These are phyloP conservation scores for Eupithecia vulgata DNA, from an alignment of 2,888 invertebrate species.

Conservation along the genomic window DNA sequence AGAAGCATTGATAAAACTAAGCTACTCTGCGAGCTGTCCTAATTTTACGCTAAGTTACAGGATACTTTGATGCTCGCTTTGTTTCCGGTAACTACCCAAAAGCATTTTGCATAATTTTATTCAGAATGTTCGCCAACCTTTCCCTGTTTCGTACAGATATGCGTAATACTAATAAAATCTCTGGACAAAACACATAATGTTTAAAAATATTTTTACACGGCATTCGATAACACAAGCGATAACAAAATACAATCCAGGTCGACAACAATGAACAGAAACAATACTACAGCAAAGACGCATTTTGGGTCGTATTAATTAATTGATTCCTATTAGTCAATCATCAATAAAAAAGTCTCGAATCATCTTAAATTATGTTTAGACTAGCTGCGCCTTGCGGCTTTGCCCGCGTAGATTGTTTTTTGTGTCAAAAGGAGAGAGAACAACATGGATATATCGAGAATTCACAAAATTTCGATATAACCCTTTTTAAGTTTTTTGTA, in stretches of 20 bases:
- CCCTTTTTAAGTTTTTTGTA: too few species aligned
- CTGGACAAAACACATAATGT: constrained; percentile 11
- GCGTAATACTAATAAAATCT: constrained; percentile 18
- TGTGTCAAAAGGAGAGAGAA: too few species aligned
- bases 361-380: not conserved
- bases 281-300: not conserved
- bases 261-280: not conserved
- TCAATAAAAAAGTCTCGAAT: not conserved
- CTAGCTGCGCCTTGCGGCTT: too few species aligned
- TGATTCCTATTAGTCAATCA: not conserved
- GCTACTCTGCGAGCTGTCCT: constrained; percentile 5
- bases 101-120: constrained; percentile 29
- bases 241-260: not conserved
- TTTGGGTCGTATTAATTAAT: not conserved
- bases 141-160: constrained; percentile 24
- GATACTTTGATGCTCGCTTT: constrained; percentile 26
- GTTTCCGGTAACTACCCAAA: constrained; percentile 28
- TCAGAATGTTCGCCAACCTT: constrained; percentile 23
- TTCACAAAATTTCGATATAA: too few species aligned
- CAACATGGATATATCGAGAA: too few species aligned
- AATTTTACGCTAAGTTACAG: constrained; percentile 22
- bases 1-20: constrained; percentile 14
- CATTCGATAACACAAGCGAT: not conserved
- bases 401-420: too few species aligned
- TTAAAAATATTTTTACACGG: constrained; percentile 6